A percentile compares a stretch with the other conserved stretches of the same genome.
phyloP scores from a whole-genome alignment of 2,888 invertebrate species.

The Harpalus rufipes region DNA sequence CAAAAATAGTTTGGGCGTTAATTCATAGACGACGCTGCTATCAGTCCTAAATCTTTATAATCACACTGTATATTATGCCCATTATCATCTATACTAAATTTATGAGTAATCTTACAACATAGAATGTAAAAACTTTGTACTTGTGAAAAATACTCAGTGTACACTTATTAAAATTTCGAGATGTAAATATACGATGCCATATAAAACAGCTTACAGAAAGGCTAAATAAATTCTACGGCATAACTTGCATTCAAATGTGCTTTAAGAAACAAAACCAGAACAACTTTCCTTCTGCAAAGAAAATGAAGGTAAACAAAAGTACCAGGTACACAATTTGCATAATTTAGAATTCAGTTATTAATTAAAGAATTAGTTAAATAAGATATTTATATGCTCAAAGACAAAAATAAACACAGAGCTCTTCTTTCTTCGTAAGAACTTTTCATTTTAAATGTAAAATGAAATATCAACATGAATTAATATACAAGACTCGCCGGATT shows the following conservation, averaged over 20 bases:
- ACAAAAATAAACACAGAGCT: conserved; percentile 26
- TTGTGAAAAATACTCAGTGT: not conserved
- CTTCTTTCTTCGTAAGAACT: conserved; percentile 1
- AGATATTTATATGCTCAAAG: conserved; percentile 46
- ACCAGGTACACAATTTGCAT: conserved; percentile 33
- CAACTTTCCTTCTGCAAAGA: conserved; percentile 21
- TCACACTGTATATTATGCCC: no score
- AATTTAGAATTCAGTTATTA: conserved; percentile 50
- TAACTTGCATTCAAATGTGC: conserved; percentile 42
- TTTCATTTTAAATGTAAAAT: conserved; percentile 37
- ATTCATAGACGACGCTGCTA: no score
- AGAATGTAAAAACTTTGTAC: no score
- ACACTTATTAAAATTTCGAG: not conserved
- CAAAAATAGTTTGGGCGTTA: no score
- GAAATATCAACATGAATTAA: conserved; percentile 34
- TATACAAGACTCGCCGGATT: not conserved
- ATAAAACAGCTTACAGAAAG: conserved; percentile 23
- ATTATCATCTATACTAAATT: no score
- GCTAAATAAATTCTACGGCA: conserved; percentile 10
- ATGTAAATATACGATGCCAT: not conserved
- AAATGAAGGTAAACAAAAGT: conserved; percentile 49
- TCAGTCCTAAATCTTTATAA: no score
- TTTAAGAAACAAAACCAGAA: conserved; percentile 21
- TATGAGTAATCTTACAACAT: no score
- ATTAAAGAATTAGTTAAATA: conserved; percentile 50